Evolutionary conservation across 1,140 invertebrate species (phyloP), one percentile per base, ranked within the genome.

Genomic region (Drosophila punjabiensis): DNA sequence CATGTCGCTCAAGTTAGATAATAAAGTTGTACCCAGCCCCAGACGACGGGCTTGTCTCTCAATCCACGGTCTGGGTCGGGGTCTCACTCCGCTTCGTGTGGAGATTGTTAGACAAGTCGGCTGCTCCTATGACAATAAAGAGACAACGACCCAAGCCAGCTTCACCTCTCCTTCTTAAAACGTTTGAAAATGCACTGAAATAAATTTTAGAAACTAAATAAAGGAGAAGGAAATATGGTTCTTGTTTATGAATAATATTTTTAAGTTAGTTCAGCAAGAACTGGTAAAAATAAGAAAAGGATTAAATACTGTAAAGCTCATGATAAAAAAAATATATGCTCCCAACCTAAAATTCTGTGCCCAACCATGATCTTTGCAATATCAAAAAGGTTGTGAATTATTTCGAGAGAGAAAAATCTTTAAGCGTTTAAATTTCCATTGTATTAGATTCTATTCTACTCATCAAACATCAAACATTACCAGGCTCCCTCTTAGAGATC

Each of bases 1-100:
- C 87, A 91, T 88, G 82, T 91, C 45, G 80, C 81, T 76, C 67
- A 86, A 89, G 84, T 89, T 90, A 86, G 86, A 90, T 90, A 90
- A 90, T 82, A 82, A 90, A 82, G 76, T 82, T 82, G 85, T 88
- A 35, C 60, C 65, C 68, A 56, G 50, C 67, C 61, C 52, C 48
- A 56, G 55, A 56, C 32, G 33, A 63, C 43, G 50, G 59, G 73
- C 66, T 66, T 60, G 65, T 63, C 52, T 63, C 58, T 30, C 37
- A 67, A 65, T 59, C 70, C 55, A 67, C 10, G 68, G 70, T 74
- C 70, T 71, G 70, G 70, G 70, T 74, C 70, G 70, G 70, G 68
- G 70, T 74, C 56, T 61, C 37, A 33, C 32, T 73, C 50, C 24
- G 33, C n/a, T 61, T n/a, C 16, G 69, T 45, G 55, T 37, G n/a